Base-by-base conservation (phyloP, 2,888 invertebrate species). In the Hypolimnas misippus region DNA sequence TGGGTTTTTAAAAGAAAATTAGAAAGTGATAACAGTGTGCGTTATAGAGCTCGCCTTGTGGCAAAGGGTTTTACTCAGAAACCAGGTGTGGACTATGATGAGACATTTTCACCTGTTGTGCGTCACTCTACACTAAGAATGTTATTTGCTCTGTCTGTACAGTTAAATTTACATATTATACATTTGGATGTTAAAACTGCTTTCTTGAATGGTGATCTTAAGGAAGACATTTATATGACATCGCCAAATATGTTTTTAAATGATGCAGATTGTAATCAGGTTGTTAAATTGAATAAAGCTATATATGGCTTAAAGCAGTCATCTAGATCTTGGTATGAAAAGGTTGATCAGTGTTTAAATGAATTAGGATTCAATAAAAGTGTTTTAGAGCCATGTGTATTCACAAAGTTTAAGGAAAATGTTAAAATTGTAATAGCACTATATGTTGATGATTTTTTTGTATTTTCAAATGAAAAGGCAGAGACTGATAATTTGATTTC, bases 101-200 rank as follows among this genome's bases (percentile, higher is more conserved):
- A 51, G 17, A 51, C 51, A 33, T 52, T 52, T 33, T 42, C 58
- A 12, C 51, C 44, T 31, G 51, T 58, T 12, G 14, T 52, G 16
- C 5, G 44, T 10, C 16, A 46, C 21, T 21, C 46, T n/a, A 52
- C 51, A 8, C 19, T 53, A n/a, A 53, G 35, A 17, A 10, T 33
- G 33, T 33, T 21, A 25, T 49, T 49, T 25, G 21, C 49, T 21
- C n/a, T 49, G 3, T 49, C 49, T 4, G 25, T 44, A 10, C 17
- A 44, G 12, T 44, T 44, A 44, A 17, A 8, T 33, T 33, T 33
- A 33, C 2, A 33, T 8, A 12, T 33, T 7, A 33, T 17, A 12
- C 54, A 61, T 16, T 40, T 50, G 21, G 61, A 61, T 61, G 51
- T 61, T 29, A 55, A 19, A 21, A 61, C 61, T 19, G 60, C 55